Base-by-base conservation (phyloP, 2,888 invertebrate species). In the Lamellibrachia columna region DNA sequence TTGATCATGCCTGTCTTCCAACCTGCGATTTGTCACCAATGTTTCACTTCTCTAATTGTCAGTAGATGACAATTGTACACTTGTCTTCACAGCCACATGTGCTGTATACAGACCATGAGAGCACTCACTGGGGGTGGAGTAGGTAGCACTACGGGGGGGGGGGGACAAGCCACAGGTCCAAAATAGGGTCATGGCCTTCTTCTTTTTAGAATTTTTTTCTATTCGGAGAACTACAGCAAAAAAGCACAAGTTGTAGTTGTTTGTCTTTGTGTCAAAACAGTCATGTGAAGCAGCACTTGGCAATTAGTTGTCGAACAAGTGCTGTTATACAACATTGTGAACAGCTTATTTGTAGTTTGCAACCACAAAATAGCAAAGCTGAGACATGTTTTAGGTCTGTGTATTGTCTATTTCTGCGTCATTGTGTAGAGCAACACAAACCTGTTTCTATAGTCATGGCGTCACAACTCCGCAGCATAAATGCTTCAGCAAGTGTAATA, bases 21-120 rank as follows among this genome's bases (percentile, higher is more conserved):
- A 75, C 75, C 75, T 75, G 75, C n/a, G 75, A 75, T 75, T 22
- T 75, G 75, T 75, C 75, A 75, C n/a, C 75, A 75, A n/a, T 75
- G 75, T 75, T 75, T 75, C 75, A 75, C 75, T 75, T 75, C n/a
- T 75, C 75, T 75, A 6, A 15, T 75, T 75, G 75, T 75, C 75
- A 75, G n/a, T 75, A 75, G 75, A 75, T 22, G 75, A 75, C 75
- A 75, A 75, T 75, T 75, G 75, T 4, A 75, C 75, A 75, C 75
- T 75, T 75, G 75, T 22, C 75, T 75, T 4, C 75, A n/a, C 75
- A 75, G 75, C 22, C 15, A 4, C 11, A 75, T 75, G 22, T 75
- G 22, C 75, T 6, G 22, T 75, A n/a, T 75, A 75, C 75, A 75
- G 22, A 75, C 15, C 75, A 22, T 22, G 22, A 22, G 11, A 2